Evolutionary conservation across 2,113 vertebrate genomes (phyloP), one percentile per base, ranked within the genome.

Genomic region (Myrmecophaga tridactyla): DNA sequence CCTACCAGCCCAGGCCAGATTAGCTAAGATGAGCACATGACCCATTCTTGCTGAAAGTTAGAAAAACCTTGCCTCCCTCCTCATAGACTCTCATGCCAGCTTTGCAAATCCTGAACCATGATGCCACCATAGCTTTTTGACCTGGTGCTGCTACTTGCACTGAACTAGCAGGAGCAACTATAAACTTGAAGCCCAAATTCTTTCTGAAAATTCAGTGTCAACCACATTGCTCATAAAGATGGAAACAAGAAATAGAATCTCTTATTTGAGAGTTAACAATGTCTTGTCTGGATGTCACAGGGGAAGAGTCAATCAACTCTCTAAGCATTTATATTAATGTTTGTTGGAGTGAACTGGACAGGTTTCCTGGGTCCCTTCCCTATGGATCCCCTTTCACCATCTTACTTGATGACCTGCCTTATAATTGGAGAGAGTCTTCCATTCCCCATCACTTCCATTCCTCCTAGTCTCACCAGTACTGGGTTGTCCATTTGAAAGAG

Each of bases 151-250:
- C 6, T 46, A 2, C 82, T 86, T 83, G 20, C 21, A 14, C 41
- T 58, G 21, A 77, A 15, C 6, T 48, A 29, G 70, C 63, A 65
- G 17, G 29, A 25, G 20, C 63, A 13, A 15, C n/a, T 10, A 14
- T 15, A 34, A 95, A 77, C 23, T 36, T 14, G 31, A 87, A 92
- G 15, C 18, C 56, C 89, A 67, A 39, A 14, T 94, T 89, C 41
- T 72, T 86, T 41, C 51, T 89, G 39, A 41, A 73, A 53, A 48
- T 62, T 31, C 76, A 31, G 3, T 43, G 13, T 75, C 78, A n/a
- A 27, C 23, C 17, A 3, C 13, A 46, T 89, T 43, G 36, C 43
- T 73, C 17, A 53, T 21, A 39, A 75, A 62, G 46, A 63, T 18
- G 25, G 75, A 75, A 56, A 15, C 10, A 25, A 8, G 48, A 65